Base-by-base conservation (phyloP, 2,113 vertebrate species). In the Psophia crepitans region DNA sequence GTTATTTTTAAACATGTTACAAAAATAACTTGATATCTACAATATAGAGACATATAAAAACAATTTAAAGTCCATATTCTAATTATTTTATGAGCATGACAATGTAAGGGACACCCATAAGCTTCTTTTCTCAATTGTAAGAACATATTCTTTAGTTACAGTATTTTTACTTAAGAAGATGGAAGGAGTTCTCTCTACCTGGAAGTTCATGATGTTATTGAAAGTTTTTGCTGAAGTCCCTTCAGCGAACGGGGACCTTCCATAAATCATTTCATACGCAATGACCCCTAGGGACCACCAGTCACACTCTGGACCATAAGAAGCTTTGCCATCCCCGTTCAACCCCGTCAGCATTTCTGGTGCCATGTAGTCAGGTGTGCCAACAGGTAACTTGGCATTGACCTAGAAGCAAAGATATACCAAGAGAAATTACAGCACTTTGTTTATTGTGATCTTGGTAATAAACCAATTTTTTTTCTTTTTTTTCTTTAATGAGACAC, bases 271-370 rank as follows among this genome's bases (percentile, higher is more conserved):
- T 94, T 99, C 99, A 87, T 99, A 99, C 1, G 99, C 99, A 10
- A 99, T 98, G 66, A 99, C 97, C 12, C 99, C 99, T 3, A 99
- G 97, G 4, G 99, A 99, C 99, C 99, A 99, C 99, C 99, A 99
- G 96, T 99, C 99, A 66, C 99, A 99, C 56, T 99, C 99, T 0
- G 97, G 93, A 35, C 99, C 98, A 0, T 99, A 99, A 58, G 96
- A 93, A 71, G 94, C 96, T 73, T 97, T 98, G 51, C 98, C 97
- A 9, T 99, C 98, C 18, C 98, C 98, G 4, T 96, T 99, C 96
- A 99, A 65, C 3, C 98, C 97, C 0, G 95, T 97, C 69, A 99
- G 69, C 82, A 99, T 98, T 97, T 99, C 99, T 6, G 99, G 99
- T 39, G 99, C 99, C 95, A 99, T 98, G 94, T 99, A 99, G 96